Evolutionary conservation across 2,797 vertebrate genomes (phyloP).

Genomic region (Dermochelys coriacea): DNA sequence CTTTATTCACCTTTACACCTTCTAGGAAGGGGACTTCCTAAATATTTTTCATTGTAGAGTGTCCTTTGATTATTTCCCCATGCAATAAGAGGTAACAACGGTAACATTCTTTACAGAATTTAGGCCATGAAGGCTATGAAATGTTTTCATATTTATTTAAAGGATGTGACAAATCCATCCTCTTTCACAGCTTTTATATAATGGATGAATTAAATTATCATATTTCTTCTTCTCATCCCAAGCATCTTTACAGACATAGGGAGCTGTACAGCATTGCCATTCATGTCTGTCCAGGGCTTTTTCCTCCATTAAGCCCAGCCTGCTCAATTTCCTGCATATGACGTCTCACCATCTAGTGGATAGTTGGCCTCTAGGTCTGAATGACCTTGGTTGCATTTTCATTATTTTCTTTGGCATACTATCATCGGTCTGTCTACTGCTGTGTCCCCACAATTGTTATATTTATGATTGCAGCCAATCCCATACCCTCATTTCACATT

Average conservation of each 20-base stretch:
- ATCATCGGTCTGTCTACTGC: no score
- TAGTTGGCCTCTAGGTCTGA: no score
- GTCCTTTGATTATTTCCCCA: not conserved
- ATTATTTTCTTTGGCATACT: no score
- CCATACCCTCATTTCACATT: not conserved
- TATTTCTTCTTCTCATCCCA: not conserved
- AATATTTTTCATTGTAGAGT: not conserved
- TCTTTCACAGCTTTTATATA: not conserved
- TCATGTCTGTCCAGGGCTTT: no score
- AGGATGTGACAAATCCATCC: not conserved
- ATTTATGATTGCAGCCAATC: not conserved
- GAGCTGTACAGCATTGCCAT: no score
- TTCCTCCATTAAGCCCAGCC: no score
- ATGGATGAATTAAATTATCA: not conserved
- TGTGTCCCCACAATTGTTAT: not conserved
- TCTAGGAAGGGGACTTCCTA: not conserved
- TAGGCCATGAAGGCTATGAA: not conserved
- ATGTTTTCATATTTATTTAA: conserved; percentile 23
- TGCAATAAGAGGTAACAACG: not conserved
- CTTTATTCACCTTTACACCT: not conserved
- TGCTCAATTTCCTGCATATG: no score
- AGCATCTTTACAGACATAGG: no score
- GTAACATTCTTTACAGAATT: not conserved
- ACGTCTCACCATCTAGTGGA: no score
- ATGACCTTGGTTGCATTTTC: no score